Percentiles rank a stretch among this genome's conserved stretches.
These are phyloP conservation scores for Watsonalla binaria DNA, from an alignment of 2,888 invertebrate genomes.

Conservation along the genomic window DNA sequence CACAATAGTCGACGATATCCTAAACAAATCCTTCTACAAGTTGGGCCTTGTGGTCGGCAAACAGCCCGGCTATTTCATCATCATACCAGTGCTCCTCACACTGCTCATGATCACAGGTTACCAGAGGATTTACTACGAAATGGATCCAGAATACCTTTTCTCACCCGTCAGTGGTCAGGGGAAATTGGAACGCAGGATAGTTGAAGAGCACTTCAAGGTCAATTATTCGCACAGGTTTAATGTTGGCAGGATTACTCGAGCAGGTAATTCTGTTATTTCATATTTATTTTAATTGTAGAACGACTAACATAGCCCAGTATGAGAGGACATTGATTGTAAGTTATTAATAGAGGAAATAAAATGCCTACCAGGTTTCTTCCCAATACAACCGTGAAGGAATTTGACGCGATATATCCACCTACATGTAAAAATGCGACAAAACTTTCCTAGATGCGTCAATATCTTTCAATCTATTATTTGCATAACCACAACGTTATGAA, in stretches of 20 bases:
- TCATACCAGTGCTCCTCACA: slow-evolving; percentile 90
- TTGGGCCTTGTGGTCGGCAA: slow-evolving; percentile 88
- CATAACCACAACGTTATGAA: no score
- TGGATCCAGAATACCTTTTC: slow-evolving; percentile 95
- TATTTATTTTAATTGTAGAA: neutral
- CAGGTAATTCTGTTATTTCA: slow-evolving; percentile 78
- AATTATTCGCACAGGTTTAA: slow-evolving; percentile 92
- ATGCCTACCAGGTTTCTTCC: no score
- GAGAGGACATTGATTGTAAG: no score
- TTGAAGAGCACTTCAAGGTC: slow-evolving; percentile 91
- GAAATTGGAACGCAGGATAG: slow-evolving; percentile 87
- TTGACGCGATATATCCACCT: no score
- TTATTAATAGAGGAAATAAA: no score
- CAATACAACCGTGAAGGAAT: no score
- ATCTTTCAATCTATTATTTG: no score
- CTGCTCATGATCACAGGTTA: slow-evolving; percentile 91
- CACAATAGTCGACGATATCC: slow-evolving; percentile 87
- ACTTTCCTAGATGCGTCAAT: no score
- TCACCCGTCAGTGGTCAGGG: slow-evolving; percentile 93
- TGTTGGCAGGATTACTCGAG: slow-evolving; percentile 91
- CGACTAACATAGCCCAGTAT: no score
- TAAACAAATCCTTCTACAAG: slow-evolving; percentile 89
- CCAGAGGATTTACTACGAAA: slow-evolving; percentile 91
- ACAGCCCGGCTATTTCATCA: slow-evolving; percentile 92
- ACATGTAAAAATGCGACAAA: no score